phyloP scores from a whole-genome alignment of 2,888 invertebrate genomes.

The Adelognathus sp. region DNA sequence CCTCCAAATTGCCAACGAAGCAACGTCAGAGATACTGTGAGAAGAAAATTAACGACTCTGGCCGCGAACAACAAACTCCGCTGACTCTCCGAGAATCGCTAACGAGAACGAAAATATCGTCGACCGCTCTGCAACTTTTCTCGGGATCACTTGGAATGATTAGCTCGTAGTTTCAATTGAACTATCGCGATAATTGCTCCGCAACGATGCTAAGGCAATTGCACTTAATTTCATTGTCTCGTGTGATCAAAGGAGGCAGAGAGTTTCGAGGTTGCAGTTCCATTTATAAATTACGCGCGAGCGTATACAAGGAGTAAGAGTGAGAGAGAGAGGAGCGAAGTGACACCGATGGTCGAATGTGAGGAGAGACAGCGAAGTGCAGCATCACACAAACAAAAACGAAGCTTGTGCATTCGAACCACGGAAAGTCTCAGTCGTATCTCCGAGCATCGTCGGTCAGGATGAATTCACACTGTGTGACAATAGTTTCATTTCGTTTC shows the following conservation, averaged over 20 bases:
- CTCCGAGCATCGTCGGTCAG: slow-evolving; percentile 47
- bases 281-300: slow-evolving; percentile 70
- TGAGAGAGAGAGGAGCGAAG: slow-evolving; percentile 35
- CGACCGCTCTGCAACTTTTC: not conserved
- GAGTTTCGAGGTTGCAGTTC: slow-evolving; percentile 61
- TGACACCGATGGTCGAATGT: slow-evolving; percentile 4
- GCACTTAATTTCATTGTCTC: slow-evolving; percentile 49
- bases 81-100: not conserved
- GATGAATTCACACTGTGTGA: slow-evolving; percentile 15
- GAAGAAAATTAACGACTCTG: slow-evolving; percentile 34
- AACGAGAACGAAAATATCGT: slow-evolving; percentile 32
- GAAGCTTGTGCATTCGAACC: slow-evolving; percentile 41
- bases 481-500: not conserved
- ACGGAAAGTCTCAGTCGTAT: slow-evolving; percentile 53
- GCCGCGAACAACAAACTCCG: slow-evolving; percentile 1
- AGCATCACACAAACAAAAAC: slow-evolving; percentile 36
- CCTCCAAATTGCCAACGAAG: slow-evolving; percentile 5
- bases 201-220: slow-evolving; percentile 3
- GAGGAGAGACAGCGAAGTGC: not conserved
- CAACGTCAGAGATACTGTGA: not conserved
- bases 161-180: slow-evolving; percentile 22
- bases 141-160: too few species aligned
- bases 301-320: too few species aligned
- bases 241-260: slow-evolving; percentile 4
- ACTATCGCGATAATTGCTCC: slow-evolving; percentile 15